A percentile compares a stretch with the other conserved stretches of the same genome.
Evolutionary conservation across 1,140 invertebrate species (phyloP).

Genomic region (Trichonephila clavata): DNA sequence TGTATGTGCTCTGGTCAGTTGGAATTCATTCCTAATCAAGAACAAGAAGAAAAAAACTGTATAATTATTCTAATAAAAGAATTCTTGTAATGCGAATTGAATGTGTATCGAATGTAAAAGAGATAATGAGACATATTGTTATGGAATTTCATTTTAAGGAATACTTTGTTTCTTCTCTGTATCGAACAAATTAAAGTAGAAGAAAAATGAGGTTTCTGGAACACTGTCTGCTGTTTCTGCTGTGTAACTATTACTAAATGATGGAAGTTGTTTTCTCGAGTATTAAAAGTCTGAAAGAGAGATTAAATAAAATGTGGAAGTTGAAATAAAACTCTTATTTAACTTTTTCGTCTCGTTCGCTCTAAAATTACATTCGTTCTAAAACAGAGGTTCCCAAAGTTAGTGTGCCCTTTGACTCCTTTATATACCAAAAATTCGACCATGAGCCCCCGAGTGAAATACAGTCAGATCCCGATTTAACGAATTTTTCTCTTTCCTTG

Average conservation of each 20-base stretch:
- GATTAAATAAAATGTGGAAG: no score
- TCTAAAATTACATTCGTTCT: no score
- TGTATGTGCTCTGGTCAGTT: not conserved
- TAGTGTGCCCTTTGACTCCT: no score
- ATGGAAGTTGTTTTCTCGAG: no score
- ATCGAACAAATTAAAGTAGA: not conserved
- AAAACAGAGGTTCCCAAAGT: no score
- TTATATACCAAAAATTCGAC: no score
- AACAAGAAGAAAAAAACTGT: not conserved
- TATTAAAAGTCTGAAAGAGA: no score
- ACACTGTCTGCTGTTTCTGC: not conserved
- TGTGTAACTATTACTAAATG: not conserved
- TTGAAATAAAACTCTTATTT: no score
- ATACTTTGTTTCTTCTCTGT: not conserved
- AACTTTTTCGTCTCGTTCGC: no score
- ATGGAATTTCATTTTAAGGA: not conserved
- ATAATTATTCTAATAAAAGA: constrained; percentile 24
- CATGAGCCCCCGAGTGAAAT: no score
- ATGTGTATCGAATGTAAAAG: not conserved
- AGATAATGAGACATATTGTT: not conserved
- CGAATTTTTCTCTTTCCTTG: no score
- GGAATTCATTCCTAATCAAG: constrained; percentile 8
- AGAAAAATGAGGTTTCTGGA: not conserved
- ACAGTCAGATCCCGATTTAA: no score
- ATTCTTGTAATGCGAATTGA: constrained; percentile 6